Conservation (phyloP, 2,113 vertebrate species). For the Catagonus wagneri region DNA sequence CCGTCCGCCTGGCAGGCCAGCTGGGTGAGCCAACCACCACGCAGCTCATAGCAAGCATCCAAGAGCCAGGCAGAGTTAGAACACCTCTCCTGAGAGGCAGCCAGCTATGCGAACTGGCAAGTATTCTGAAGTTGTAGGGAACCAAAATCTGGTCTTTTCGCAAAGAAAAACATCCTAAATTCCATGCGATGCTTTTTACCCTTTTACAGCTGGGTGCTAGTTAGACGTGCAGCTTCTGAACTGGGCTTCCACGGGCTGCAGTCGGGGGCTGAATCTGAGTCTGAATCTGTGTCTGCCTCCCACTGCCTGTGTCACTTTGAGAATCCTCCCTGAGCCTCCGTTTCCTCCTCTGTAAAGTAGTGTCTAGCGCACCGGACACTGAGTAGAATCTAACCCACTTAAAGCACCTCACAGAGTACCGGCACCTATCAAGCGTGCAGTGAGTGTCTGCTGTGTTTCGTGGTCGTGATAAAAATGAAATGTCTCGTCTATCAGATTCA, state of each 20-base stretch:
- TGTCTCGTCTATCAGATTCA: background rate
- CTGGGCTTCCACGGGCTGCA: background rate
- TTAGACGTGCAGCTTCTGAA: background rate
- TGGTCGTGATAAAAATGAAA: background rate
- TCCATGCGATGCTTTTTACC: background rate
- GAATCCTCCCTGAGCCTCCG: background rate
- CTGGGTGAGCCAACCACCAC: background rate
- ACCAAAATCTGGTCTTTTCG: slow-evolving; percentile 3
- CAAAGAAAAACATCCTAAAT: background rate
- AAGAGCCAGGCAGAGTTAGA: background rate
- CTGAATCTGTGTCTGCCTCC: background rate
- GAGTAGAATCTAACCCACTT: background rate
- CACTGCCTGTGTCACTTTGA: background rate
- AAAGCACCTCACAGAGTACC: accelerated
- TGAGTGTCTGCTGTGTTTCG: background rate
- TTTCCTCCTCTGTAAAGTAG: background rate
- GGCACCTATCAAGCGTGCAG: background rate
- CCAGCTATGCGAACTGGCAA: background rate
- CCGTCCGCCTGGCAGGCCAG: background rate
- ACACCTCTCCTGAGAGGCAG: background rate
- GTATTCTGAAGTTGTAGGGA: background rate
- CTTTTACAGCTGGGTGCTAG: background rate
- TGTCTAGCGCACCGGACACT: background rate
- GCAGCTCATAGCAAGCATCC: background rate
- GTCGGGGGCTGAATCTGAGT: too few relatives aligned